phyloP scores from a whole-genome alignment of 2,888 invertebrate species.

The Cabera pusaria region DNA sequence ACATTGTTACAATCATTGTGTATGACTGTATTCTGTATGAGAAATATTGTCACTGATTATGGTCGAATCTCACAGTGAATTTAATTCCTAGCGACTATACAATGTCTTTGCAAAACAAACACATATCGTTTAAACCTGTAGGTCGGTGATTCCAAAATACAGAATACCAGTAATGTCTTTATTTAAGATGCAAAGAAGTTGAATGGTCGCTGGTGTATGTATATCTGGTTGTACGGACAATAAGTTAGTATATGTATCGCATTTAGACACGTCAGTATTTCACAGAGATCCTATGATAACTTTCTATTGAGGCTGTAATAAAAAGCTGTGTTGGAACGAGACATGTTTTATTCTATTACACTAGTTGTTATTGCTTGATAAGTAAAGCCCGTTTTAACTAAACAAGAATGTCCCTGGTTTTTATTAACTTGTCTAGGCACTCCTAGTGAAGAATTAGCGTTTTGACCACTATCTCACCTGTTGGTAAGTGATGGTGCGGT shows the following conservation, averaged over 20 bases:
- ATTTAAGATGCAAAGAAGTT: no score
- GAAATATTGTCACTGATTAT: slow-evolving; percentile 1
- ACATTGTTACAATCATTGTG: slow-evolving; percentile 4
- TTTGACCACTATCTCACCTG: no score
- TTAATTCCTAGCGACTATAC: slow-evolving; percentile 7
- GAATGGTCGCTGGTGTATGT: not conserved
- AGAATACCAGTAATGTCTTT: no score
- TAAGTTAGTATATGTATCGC: slow-evolving; percentile 11
- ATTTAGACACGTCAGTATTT: slow-evolving; percentile 55
- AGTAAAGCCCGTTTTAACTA: no score
- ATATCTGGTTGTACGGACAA: slow-evolving; percentile 5
- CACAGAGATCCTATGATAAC: slow-evolving; percentile 53
- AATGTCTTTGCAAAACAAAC: no score
- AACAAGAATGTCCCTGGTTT: no score
- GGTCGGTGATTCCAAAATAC: no score
- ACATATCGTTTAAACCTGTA: no score
- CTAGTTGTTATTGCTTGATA: no score
- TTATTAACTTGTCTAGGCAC: no score
- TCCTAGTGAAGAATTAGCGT: no score
- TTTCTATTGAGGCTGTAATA: slow-evolving; percentile 67
- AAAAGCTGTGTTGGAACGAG: slow-evolving; percentile 48
- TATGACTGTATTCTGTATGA: slow-evolving; percentile 4
- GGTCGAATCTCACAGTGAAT: slow-evolving; percentile 17
- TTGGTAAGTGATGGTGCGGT: no score
- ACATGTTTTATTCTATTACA: slow-evolving; percentile 37